These are phyloP conservation scores for Dermatemys mawii DNA, from an alignment of 2,113 vertebrate species.

Conservation along the genomic window DNA sequence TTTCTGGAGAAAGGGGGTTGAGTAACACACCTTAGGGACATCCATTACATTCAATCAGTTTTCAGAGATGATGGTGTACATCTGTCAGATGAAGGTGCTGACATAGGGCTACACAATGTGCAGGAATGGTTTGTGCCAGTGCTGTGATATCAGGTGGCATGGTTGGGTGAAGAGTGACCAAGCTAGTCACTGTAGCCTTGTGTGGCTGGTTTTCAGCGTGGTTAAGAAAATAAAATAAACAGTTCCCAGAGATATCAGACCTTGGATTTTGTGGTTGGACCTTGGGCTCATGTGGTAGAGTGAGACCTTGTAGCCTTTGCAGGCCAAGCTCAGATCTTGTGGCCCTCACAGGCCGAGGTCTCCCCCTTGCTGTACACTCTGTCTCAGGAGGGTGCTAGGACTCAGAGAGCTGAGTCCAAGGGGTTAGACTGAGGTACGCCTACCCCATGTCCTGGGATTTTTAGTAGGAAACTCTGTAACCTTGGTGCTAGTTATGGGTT, in stretches of 20 bases:
- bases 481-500: background rate
- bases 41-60: background rate
- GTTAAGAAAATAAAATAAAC: background rate
- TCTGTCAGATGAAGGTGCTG: background rate
- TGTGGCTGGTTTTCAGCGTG: background rate
- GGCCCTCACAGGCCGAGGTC: background rate
- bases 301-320: background rate
- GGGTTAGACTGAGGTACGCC: background rate
- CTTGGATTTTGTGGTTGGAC: background rate
- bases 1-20: background rate
- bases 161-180: background rate
- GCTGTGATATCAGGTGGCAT: background rate
- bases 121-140: background rate
- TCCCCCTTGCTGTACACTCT: background rate
- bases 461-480: background rate
- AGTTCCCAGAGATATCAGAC: background rate
- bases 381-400: background rate
- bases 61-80: background rate
- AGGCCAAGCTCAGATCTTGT: background rate
- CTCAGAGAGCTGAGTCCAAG: background rate
- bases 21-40: background rate
- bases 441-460: background rate
- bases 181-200: background rate
- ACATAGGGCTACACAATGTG: background rate
- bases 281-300: background rate